Conservation (phyloP, 2,113 vertebrate genomes). For the Corynorhinus townsendii region DNA sequence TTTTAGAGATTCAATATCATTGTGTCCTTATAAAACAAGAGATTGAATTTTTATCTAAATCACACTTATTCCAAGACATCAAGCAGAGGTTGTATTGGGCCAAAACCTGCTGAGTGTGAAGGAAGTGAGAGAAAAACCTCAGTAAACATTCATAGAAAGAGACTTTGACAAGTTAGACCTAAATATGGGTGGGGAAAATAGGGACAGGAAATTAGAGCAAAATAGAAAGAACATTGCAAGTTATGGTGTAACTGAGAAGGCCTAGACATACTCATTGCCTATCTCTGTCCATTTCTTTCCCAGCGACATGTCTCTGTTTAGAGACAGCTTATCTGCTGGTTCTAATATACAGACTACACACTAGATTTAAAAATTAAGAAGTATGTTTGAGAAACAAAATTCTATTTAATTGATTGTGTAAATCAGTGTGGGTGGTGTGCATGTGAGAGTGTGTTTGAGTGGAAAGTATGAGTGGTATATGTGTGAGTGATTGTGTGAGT, state of each 20-base stretch:
- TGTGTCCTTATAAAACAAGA: not conserved
- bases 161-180: not conserved
- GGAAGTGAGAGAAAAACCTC: not conserved
- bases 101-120: not conserved
- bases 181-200: not conserved
- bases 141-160: not conserved
- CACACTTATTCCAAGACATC: not conserved
- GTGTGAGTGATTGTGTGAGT: not conserved
- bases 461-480: not conserved
- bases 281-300: not conserved
- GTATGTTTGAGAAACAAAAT: not conserved
- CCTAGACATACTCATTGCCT: not conserved
- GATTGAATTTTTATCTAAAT: constrained; percentile 38
- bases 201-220: not conserved
- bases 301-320: not conserved
- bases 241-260: not conserved
- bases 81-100: not conserved
- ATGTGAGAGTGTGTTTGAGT: not conserved
- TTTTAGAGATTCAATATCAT: constrained; percentile 24
- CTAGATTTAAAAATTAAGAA: not conserved
- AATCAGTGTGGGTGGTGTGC: not conserved
- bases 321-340: not conserved
- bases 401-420: not conserved
- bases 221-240: not conserved
- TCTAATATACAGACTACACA: not conserved